Conservation (phyloP, 2,113 vertebrate species). For the Lycaon pictus region DNA sequence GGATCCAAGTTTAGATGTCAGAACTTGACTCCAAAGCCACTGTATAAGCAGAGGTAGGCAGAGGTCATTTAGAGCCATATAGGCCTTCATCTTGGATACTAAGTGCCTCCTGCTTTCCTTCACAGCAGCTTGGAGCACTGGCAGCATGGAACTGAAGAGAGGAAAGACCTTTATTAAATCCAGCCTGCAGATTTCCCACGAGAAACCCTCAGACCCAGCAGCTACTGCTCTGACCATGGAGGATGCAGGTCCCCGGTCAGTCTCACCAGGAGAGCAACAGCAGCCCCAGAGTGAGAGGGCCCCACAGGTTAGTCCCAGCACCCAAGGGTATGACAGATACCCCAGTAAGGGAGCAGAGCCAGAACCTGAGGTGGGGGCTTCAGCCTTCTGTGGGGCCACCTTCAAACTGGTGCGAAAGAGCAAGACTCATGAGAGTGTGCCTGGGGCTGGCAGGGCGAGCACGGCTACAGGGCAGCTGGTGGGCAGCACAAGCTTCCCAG, state of each 20-base stretch:
- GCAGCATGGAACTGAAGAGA: conserved; percentile 89
- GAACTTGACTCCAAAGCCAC: background rate
- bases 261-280: conserved; percentile 68
- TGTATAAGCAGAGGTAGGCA: background rate
- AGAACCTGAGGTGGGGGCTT: conserved; percentile 59
- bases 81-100: background rate
- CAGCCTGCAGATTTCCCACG: conserved; percentile 83
- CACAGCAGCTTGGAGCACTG: conserved; percentile 73
- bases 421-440: conserved; percentile 88
- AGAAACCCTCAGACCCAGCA: conserved; percentile 77
- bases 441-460: conserved; percentile 76
- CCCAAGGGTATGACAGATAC: conserved; percentile 77
- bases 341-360: conserved; percentile 73
- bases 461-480: conserved; percentile 81
- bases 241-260: conserved; percentile 54
- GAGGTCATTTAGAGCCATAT: background rate
- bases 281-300: conserved; percentile 49
- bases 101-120: conserved; percentile 69
- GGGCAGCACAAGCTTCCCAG: conserved; percentile 88
- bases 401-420: conserved; percentile 88
- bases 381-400: conserved; percentile 75
- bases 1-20: background rate
- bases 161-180: conserved; percentile 91
- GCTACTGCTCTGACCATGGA: conserved; percentile 10
- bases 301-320: conserved; percentile 70